Base-by-base conservation (phyloP, 2,888 invertebrate genomes). In the Phyllotreta striolata region DNA sequence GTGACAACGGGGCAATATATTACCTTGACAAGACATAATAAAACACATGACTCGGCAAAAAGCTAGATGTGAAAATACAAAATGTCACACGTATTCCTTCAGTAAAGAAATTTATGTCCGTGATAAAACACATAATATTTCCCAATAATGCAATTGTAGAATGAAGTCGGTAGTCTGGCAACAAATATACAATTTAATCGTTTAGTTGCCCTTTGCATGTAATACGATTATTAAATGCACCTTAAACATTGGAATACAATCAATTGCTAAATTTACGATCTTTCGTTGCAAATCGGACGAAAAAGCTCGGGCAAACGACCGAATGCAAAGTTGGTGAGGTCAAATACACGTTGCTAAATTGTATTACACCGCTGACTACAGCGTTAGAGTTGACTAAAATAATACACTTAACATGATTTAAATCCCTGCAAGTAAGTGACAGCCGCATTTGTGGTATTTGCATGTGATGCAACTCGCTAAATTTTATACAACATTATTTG, bases 391-490 rank as follows among this genome's bases (percentile, higher is more conserved):
- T 57, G 44, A 63, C 64, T 60, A 56, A 67, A 67, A 67, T 67
- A 67, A 64, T 63, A 63, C 63, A 64, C 65, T 64, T 67, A 67
- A 62, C 67, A 67, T 64, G 64, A 67, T 67, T 63, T 67, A 67
- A 64, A 64, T 64, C 63, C 64, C 60, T 62, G 59, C 63, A 67
- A 65, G 65, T 67, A 67, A 67, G 64, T 67, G 67, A 62, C 67
- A 64, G 60, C 57, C 64, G 54, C 51, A 64, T 67, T 67, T 64
- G 67, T 56, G 64, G 67, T 63, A 63, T 67, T 67, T 65, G 67
- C 65, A 63, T 67, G 52, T 60, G 60, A 67, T 63, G 64, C 57
- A 63, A 63, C 54, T 38, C 51, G 57, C 51, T 60, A 64, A 64
- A 64, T 62, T 64, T 59, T 61, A 62, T 63, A 59, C 57, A 57